Evolutionary conservation across 2,113 vertebrate species (phyloP).

Genomic region (Chelonoidis abingdonii): DNA sequence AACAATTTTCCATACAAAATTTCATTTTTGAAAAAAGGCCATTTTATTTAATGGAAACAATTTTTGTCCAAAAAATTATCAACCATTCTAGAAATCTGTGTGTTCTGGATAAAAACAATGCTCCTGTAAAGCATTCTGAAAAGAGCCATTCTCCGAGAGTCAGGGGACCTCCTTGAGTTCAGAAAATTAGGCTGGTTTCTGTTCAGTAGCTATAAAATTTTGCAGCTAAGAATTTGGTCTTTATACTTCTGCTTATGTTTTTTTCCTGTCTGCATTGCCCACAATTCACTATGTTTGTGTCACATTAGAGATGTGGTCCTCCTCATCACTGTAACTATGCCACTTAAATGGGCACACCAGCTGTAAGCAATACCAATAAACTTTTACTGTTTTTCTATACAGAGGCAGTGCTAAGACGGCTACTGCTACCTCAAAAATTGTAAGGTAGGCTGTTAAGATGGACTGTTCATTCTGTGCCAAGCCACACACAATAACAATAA

Average conservation of each 20-base stretch:
- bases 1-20: background rate
- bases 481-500: background rate
- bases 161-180: background rate
- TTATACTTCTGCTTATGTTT: fast-evolving
- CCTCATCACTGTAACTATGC: background rate
- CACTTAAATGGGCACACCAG: background rate
- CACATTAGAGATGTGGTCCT: background rate
- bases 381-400: background rate
- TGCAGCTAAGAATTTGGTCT: background rate
- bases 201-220: background rate
- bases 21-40: background rate
- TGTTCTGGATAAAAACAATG: background rate
- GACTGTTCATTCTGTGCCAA: background rate
- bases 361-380: background rate
- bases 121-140: background rate
- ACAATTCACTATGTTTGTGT: background rate
- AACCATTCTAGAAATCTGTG: background rate
- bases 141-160: background rate
- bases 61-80: background rate
- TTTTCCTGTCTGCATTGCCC: fast-evolving
- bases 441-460: background rate
- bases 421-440: background rate
- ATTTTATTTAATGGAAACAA: background rate
- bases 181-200: background rate
- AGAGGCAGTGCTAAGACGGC: background rate